phyloP scores from a whole-genome alignment of 2,797 vertebrate genomes.

The Pyrrhura leucotis region DNA sequence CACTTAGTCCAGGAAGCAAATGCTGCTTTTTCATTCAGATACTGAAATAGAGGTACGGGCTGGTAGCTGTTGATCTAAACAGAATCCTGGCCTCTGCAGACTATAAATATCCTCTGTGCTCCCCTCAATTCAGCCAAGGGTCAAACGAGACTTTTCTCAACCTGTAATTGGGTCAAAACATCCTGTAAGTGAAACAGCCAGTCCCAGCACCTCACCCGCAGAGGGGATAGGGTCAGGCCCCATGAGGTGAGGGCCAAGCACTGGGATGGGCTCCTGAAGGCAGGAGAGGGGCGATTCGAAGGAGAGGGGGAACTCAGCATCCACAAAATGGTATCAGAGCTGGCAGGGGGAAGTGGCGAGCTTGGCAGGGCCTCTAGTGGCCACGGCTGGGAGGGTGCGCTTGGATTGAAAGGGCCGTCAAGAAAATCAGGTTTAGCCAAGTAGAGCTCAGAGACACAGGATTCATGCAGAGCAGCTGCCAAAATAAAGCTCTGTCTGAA shows the following conservation, averaged over 20 bases:
- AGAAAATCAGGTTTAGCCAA: neutral
- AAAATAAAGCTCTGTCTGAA: neutral
- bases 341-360: neutral
- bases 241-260: accelerated
- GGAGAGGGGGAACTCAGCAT: neutral
- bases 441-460: neutral
- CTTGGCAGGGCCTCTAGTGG: conserved; percentile 47
- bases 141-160: neutral
- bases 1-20: neutral
- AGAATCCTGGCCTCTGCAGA: neutral
- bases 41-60: neutral
- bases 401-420: neutral
- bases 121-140: neutral
- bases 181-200: accelerated
- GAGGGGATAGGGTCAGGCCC: accelerated
- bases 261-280: neutral
- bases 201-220: accelerated
- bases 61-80: neutral
- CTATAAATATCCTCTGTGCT: neutral
- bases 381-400: accelerated
- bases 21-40: neutral
- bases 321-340: accelerated
- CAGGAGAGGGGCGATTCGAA: accelerated
- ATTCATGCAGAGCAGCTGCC: accelerated
- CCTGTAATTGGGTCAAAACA: neutral